Base-by-base conservation (phyloP, 2,888 invertebrate genomes). In the Rotaria macrura region DNA sequence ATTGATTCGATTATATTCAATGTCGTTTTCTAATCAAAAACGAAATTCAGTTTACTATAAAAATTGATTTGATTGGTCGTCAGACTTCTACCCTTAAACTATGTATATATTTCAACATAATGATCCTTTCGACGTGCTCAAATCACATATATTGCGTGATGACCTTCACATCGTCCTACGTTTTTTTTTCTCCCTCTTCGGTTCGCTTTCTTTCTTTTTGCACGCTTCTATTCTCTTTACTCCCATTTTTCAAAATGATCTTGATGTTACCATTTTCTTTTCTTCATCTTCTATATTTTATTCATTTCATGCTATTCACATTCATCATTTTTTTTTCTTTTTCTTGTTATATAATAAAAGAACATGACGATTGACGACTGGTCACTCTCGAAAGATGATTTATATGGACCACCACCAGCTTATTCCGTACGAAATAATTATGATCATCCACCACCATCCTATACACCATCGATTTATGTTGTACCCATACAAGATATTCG, bases 81-180 rank as follows among this genome's bases (percentile, higher is more conserved):
- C n/a, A 3, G 25, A 40, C 25, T 79, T 43, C 17, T 79, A 43
- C 43, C 65, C 65, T 65, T 65, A 65, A 65, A 65, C 65, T 65
- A 20, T 65, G 65, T 65, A 65, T 65, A 65, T 65, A 34, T 29
- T 65, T 65, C 38, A 65, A 34, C 65, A 34, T 65, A 65, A 65
- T 65, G 65, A 65, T 65, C 65, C 65, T 65, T 65, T 65, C 65
- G 65, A 65, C 65, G 65, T 65, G 65, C 65, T 65, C 65, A 65
- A 65, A 65, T 65, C 65, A 29, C 38, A 20, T 25, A 65, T 38
- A 34, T 65, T 65, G 65, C 65, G 65, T 65, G 34, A n/a, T 65
- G 65, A 34, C 65, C 65, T 65, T 65, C 65, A 65, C 65, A 34
- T 65, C 65, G 65, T 65, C 34, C 65, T 38, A 38, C 34, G 1